Evolutionary conservation across 2,797 vertebrate genomes (phyloP), one percentile per base, ranked within the genome.

Genomic region (Hipposideros larvatus): DNA sequence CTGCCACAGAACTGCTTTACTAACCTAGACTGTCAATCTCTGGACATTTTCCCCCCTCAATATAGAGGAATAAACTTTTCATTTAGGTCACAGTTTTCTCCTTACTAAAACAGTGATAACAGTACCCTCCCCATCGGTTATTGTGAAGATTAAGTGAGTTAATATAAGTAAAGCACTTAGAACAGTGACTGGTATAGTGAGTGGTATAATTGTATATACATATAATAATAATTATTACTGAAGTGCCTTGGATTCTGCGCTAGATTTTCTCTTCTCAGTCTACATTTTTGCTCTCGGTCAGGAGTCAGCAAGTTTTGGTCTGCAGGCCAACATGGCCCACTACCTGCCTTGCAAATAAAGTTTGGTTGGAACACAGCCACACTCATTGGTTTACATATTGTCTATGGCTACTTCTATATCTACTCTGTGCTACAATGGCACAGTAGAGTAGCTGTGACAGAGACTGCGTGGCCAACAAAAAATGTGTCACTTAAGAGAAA

Each of bases 241-340:
- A 61, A 61, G 37, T 48, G 6, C 18, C 3, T 68, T 71, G 82
- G 18, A 7, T 5, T 37, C 51, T 70, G 2, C 41, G 87, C 86
- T 93, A 55, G 26, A 48, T 37, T 75, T 84, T 71, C 46, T 91
- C n/a, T 95, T 85, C 70, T 59, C 11, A 61, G 70, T 78, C 26
- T 63, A 21, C n/a, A 87, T 46, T 79, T 90, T 71, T 43, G 79
- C 46, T 63, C 21, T 70, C 66, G 82, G 57, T 86, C 57, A 86
- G 24, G 41, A 73, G 22, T 73, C 51, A 86, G 73, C 41, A 87
- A 37, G 46, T 34, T 82, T 73, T 53, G 55, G 18, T 14, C n/a
- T 37, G 1, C 31, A 19, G 3, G n/a, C 3, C 74, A 93, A 65
- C 66, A 59, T 55, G 73, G 73, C 65, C 53, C 66, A 4, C 5